Conservation (phyloP, 2,888 invertebrate species). For the Pristionchus mayeri region DNA sequence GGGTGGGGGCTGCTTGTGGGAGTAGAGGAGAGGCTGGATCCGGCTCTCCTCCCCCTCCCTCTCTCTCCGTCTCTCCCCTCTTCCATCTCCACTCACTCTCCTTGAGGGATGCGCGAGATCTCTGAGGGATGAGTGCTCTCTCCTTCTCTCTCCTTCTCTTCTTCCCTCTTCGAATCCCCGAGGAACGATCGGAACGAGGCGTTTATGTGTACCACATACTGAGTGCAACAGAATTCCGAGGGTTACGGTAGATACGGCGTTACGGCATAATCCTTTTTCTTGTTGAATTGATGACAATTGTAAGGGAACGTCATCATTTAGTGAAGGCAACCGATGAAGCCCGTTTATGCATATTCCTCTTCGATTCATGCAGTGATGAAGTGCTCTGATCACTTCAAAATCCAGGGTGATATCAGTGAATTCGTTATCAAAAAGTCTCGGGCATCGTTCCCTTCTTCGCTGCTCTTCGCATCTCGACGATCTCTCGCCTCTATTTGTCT, state of each 20-base stretch:
- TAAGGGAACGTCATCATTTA: too few relatives aligned
- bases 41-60: constrained; percentile 18
- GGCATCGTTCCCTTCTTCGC: neutral
- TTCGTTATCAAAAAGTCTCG: neutral
- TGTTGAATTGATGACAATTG: too few relatives aligned
- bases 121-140: neutral
- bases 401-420: constrained; percentile 3
- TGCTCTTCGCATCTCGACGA: constrained; percentile 21
- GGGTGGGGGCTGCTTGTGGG: constrained; percentile 46
- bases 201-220: constrained; percentile 7
- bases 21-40: neutral
- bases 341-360: too few relatives aligned
- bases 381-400: too few relatives aligned
- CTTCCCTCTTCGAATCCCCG: neutral
- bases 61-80: neutral
- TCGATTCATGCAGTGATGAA: too few relatives aligned
- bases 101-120: neutral
- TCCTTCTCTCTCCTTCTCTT: neutral
- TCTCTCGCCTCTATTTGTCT: constrained; percentile 23
- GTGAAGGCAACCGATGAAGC: too few relatives aligned
- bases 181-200: constrained; percentile 27
- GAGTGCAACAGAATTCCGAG: constrained; percentile 17
- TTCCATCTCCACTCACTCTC: neutral
- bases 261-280: too few relatives aligned
- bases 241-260: neutral